Base-by-base conservation (phyloP, 2,888 invertebrate genomes). In the Apamea anceps region DNA sequence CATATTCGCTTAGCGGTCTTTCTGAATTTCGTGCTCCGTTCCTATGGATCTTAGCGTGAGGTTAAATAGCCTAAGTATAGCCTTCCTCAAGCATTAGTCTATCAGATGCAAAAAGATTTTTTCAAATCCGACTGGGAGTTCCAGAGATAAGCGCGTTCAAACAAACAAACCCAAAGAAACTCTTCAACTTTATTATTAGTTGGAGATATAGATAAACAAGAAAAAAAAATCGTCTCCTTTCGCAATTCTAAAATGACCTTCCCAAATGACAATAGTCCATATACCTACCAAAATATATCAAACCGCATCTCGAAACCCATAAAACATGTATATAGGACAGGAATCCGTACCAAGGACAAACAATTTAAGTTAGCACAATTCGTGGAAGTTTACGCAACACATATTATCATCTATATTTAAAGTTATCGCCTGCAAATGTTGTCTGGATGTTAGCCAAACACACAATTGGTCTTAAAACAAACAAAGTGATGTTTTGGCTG, bases 321-420 rank as follows among this genome's bases (percentile, higher is more conserved):
- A 60, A 72, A 78, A 54, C n/a, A 57, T 86, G 71, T 51, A 87
- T 45, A 62, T 77, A 15, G 76, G 10, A n/a, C 77, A 67, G 54
- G 60, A 76, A 80, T 76, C 0, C 1, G 62, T 73, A 12, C 10
- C 85, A 87, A 85, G 87, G 85, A 5, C 65, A 6, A 1, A 37
- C 15, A 48, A 48, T 15, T 48, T 10, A 66, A 28, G 25, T n/a
- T n/a, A 45, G 48, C n/a, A 45, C 21, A 62, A 25, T 84, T 86
- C 84, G 21, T 0, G 15, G 74, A 86, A 84, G 32, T 32, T 45
- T 77, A 21, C 28, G 42, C 28, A 77, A 76, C 8, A 62, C 48
- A 48, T n/a, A 15, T 12, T 37, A 48, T 32, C 60, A 7, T 42
- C 37, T 72, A 72, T 66, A 72, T 72, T 60, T 72, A n/a, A n/a